A percentile compares a stretch with the other conserved stretches of the same genome.
Conservation (phyloP, 2,888 invertebrate genomes). For the Folsomia manolachei region DNA sequence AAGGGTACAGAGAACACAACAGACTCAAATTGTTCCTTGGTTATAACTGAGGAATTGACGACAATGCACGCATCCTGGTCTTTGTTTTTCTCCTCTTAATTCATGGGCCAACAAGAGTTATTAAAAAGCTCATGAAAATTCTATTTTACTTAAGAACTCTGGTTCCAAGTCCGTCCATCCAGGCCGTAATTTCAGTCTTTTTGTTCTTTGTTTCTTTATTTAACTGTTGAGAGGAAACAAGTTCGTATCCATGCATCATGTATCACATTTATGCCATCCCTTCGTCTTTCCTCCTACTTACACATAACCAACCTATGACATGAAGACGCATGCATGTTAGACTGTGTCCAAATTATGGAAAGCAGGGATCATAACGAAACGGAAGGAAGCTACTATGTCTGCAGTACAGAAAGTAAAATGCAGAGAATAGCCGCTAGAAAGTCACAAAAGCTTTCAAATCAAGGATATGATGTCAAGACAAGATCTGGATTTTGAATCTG, state of each 20-base stretch:
- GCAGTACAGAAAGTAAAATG: not conserved
- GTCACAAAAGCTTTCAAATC: too few relatives aligned
- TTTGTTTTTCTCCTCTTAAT: not conserved
- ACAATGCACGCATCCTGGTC: constrained; percentile 6
- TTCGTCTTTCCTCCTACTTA: not conserved
- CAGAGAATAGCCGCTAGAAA: too few relatives aligned
- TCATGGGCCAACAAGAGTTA: constrained; percentile 2
- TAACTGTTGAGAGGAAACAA: not conserved
- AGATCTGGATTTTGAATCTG: constrained; percentile 12
- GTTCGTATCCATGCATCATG: not conserved
- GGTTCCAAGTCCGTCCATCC: not conserved
- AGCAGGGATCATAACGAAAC: constrained; percentile 20
- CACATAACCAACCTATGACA: not conserved
- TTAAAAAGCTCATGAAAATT: constrained; percentile 25
- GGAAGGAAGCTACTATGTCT: too few relatives aligned
- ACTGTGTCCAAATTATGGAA: not conserved
- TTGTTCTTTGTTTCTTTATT: constrained; percentile 9
- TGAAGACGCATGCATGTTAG: not conserved
- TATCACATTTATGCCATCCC: not conserved
- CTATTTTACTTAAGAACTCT: constrained; percentile 18
- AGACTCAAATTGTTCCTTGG: not conserved
- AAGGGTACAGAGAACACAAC: not conserved
- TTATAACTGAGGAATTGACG: not conserved
- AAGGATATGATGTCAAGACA: not conserved
- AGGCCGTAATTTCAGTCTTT: constrained; percentile 10